Conservation (phyloP, 2,797 vertebrate genomes). For the Oophaga sylvatica region DNA sequence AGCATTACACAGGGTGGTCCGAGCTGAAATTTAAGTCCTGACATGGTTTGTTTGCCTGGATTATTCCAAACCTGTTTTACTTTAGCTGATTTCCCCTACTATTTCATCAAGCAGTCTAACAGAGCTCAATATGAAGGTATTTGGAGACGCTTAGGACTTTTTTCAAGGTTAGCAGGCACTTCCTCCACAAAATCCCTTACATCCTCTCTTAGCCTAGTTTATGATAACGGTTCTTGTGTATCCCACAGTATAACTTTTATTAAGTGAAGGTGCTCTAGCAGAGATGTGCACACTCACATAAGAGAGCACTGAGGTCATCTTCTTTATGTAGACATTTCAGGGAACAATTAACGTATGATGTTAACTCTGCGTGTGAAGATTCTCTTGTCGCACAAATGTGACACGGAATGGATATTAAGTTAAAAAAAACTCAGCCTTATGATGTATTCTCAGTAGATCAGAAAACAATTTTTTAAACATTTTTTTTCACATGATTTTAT, state of each 20-base stretch:
- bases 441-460: too few relatives aligned
- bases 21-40: constrained; percentile 54
- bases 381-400: background rate
- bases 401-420: background rate
- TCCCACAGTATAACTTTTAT: constrained; percentile 48
- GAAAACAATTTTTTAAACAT: too few relatives aligned
- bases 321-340: background rate
- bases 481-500: too few relatives aligned
- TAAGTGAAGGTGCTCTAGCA: constrained; percentile 53
- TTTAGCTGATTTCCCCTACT: constrained; percentile 31
- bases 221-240: constrained; percentile 62
- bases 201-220: constrained; percentile 65
- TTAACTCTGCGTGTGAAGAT: background rate
- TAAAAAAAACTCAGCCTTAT: too few relatives aligned
- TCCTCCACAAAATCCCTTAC: constrained; percentile 69
- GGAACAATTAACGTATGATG: background rate
- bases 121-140: constrained; percentile 57
- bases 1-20: constrained; percentile 49
- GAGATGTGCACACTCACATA: background rate
- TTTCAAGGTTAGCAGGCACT: constrained; percentile 66
- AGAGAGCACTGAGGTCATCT: background rate
- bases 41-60: constrained; percentile 61
- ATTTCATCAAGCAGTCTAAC: constrained; percentile 17
- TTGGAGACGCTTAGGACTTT: constrained; percentile 29
- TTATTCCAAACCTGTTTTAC: constrained; percentile 59